phyloP scores from a whole-genome alignment of 2,797 vertebrate species.

The Pangasius larnaudii region DNA sequence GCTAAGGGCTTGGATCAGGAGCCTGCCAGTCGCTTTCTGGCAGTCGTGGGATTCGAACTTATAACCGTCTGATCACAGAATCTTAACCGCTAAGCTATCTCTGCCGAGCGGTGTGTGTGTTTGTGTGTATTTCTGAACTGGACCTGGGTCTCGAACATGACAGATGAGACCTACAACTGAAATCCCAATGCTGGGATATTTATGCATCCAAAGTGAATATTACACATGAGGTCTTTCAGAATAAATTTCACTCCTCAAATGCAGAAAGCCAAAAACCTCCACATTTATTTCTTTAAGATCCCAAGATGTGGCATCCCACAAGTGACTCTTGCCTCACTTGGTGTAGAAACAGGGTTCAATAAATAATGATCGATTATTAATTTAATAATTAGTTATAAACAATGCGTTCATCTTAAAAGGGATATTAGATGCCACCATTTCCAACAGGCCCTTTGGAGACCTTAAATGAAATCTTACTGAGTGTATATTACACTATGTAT shows the following conservation, averaged over 20 bases:
- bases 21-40: slow-evolving; percentile 23
- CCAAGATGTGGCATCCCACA: neutral
- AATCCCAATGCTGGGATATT: neutral
- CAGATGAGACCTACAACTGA: neutral
- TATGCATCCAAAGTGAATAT: neutral
- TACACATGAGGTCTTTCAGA: neutral
- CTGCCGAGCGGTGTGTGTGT: neutral
- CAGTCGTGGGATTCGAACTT: slow-evolving; percentile 6
- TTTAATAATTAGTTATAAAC: neutral
- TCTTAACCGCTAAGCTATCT: neutral
- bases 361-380: neutral
- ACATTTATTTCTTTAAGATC: neutral
- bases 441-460: neutral
- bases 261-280: neutral
- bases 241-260: neutral
- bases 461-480: neutral
- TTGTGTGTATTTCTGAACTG: neutral
- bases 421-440: neutral
- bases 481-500: neutral
- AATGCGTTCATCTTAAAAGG: neutral
- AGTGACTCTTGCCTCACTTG: too few species aligned
- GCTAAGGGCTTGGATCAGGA: slow-evolving; percentile 33
- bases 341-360: neutral
- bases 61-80: slow-evolving; percentile 11
- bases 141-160: neutral